Evolutionary conservation across 2,888 invertebrate species (phyloP).

Genomic region (Cremastobaeus sp.): DNA sequence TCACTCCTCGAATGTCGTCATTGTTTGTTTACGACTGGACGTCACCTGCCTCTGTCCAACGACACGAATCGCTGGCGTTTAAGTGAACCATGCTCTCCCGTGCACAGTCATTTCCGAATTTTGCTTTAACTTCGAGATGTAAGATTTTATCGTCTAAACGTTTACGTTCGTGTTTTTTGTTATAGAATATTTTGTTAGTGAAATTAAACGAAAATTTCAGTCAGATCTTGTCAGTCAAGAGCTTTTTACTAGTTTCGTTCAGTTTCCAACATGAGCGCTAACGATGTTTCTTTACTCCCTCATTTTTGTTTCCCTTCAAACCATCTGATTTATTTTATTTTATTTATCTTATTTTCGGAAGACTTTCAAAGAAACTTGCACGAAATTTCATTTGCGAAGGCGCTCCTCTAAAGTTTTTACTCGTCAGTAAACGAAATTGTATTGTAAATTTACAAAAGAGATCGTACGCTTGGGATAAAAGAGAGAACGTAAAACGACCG

Average conservation of each 20-base stretch:
- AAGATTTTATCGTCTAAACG: conserved; percentile 13
- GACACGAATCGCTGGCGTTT: not conserved
- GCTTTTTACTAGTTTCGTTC: conserved; percentile 1
- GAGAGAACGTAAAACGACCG: conserved; percentile 22
- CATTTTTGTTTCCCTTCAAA: not conserved
- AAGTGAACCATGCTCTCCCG: conserved; percentile 11
- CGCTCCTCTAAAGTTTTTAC: conserved; percentile 13
- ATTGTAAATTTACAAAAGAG: conserved; percentile 29
- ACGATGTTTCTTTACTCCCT: conserved; percentile 3
- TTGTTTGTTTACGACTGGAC: too few relatives aligned
- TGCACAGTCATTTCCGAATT: conserved; percentile 35
- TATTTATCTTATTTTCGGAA: conserved; percentile 16
- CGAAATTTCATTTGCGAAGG: conserved; percentile 1
- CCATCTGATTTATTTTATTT: conserved; percentile 1
- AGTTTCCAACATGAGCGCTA: not conserved
- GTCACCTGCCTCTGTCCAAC: not conserved
- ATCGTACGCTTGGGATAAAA: conserved; percentile 28
- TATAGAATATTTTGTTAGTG: not conserved
- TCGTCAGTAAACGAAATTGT: conserved; percentile 28
- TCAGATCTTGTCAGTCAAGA: not conserved
- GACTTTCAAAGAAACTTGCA: conserved; percentile 11
- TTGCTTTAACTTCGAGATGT: conserved; percentile 18
- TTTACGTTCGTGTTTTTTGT: conserved; percentile 9
- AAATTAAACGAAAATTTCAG: conserved; percentile 1
- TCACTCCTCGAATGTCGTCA: too few relatives aligned